A percentile compares a stretch with the other conserved stretches of the same genome.
These are phyloP conservation scores for Albula glossodonta DNA, from an alignment of 2,113 vertebrate species.

Conservation along the genomic window DNA sequence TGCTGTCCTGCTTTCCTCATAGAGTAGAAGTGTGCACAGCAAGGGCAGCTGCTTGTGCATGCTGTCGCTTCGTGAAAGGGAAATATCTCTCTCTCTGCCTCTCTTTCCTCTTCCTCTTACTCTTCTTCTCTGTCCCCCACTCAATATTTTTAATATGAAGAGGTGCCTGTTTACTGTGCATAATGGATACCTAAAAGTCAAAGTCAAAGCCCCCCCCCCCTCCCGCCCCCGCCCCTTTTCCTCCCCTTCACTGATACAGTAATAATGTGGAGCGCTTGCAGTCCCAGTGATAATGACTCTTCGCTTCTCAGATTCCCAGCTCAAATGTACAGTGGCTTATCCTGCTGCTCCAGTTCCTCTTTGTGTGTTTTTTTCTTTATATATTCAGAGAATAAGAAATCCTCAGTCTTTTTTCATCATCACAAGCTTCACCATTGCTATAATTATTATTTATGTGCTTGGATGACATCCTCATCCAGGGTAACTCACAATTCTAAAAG, in stretches of 20 bases:
- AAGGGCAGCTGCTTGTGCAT: background rate
- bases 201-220: no score
- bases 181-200: no score
- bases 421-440: background rate
- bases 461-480: background rate
- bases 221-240: background rate
- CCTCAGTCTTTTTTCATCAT: background rate
- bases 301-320: background rate
- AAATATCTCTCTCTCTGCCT: no score
- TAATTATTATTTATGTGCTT: background rate
- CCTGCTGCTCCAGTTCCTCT: background rate
- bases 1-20: no score
- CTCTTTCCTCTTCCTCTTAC: background rate
- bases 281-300: background rate
- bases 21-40: background rate
- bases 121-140: constrained; percentile 1
- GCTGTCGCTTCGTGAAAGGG: background rate
- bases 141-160: no score
- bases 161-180: no score
- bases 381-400: background rate
- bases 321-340: background rate
- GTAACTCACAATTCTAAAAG: background rate
- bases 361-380: background rate
- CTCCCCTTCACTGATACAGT: background rate
- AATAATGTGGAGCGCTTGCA: constrained; percentile 6